phyloP scores from a whole-genome alignment of 2,888 invertebrate genomes.

The Hirtodrosophila trivittata region DNA sequence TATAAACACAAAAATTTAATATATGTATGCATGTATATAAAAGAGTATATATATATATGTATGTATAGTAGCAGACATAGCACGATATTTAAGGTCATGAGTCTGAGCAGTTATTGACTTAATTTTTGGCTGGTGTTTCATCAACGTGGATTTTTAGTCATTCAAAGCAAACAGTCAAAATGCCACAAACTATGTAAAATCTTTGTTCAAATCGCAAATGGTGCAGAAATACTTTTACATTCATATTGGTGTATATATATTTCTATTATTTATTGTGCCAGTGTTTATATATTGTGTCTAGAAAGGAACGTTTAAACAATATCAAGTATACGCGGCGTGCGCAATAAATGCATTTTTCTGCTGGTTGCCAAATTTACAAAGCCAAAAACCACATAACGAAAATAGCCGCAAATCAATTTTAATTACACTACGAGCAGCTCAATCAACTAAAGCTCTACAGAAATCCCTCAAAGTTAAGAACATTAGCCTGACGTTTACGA shows the following conservation, averaged over 20 bases:
- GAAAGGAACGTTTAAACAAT: slow-evolving; percentile 55
- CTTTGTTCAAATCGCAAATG: slow-evolving; percentile 52
- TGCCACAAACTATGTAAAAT: slow-evolving; percentile 28
- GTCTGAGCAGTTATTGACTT: slow-evolving; percentile 66
- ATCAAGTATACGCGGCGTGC: slow-evolving; percentile 61
- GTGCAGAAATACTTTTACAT: slow-evolving; percentile 48
- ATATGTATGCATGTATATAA: slow-evolving; percentile 5
- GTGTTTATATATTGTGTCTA: slow-evolving; percentile 46
- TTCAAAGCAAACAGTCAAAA: slow-evolving; percentile 57
- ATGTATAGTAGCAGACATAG: slow-evolving; percentile 30
- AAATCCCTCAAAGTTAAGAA: background rate
- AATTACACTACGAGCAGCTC: slow-evolving; percentile 10
- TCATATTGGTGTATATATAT: slow-evolving; percentile 28
- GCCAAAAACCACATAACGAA: slow-evolving; percentile 5
- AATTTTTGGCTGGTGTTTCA: slow-evolving; percentile 53
- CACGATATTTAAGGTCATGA: slow-evolving; percentile 44
- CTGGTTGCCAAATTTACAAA: slow-evolving; percentile 13
- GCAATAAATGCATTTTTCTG: slow-evolving; percentile 47
- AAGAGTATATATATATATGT: slow-evolving; percentile 35
- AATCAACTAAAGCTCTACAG: background rate
- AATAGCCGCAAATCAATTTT: slow-evolving; percentile 45
- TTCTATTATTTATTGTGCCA: slow-evolving; percentile 41
- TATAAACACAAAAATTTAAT: slow-evolving; percentile 56
- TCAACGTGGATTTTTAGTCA: slow-evolving; percentile 52
- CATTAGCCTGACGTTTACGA: background rate